phyloP scores from a whole-genome alignment of 2,797 vertebrate genomes.

The Erethizon dorsatum region DNA sequence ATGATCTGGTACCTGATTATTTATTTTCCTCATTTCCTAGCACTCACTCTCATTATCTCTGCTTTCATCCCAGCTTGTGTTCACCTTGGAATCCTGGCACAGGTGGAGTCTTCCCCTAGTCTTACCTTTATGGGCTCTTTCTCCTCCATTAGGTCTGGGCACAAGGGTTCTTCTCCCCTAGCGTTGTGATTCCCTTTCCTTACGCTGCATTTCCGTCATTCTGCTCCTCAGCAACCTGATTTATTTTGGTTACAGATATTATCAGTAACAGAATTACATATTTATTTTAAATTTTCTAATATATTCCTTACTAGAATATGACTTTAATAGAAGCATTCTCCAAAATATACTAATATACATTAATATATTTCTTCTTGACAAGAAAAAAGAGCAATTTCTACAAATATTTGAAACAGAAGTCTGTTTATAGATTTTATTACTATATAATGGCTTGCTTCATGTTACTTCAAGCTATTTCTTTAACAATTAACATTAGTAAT shows the following conservation, averaged over 20 bases:
- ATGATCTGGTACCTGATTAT: not conserved
- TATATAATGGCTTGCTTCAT: not conserved
- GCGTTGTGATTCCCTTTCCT: not conserved
- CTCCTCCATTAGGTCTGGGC: not conserved
- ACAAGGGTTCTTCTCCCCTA: not conserved
- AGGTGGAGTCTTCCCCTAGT: not conserved
- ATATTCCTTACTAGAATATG: not conserved
- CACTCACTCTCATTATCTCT: not conserved
- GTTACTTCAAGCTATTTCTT: not conserved
- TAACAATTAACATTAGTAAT: constrained; percentile 2
- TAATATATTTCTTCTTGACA: not conserved
- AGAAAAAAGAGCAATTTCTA: not conserved
- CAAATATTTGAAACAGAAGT: not conserved
- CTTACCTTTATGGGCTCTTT: not conserved
- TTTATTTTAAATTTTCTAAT: not conserved
- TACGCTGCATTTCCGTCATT: not conserved
- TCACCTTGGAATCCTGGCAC: not conserved
- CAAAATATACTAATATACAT: not conserved
- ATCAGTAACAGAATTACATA: not conserved
- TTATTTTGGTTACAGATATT: not conserved
- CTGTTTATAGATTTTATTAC: not conserved
- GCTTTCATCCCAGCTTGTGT: not conserved
- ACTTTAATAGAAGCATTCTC: not conserved
- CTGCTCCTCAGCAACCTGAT: not conserved
- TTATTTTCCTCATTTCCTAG: not conserved